Evolutionary conservation across 2,888 invertebrate species (phyloP).

Genomic region (Dichetophora obliterata): DNA sequence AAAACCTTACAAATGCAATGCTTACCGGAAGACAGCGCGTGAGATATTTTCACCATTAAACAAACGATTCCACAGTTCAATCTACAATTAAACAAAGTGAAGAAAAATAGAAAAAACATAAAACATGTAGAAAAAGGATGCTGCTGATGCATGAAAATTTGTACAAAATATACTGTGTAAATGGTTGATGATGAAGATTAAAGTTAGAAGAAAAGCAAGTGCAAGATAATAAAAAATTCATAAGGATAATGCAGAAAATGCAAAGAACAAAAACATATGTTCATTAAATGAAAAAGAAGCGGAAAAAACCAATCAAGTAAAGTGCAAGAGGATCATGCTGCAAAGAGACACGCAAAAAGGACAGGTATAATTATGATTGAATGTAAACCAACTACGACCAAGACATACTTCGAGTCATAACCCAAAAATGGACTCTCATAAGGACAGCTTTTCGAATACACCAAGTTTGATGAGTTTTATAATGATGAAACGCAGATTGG

Average conservation of each 20-base stretch:
- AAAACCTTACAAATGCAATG: conserved; percentile 23
- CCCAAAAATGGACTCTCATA: conserved; percentile 68
- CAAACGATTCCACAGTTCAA: conserved; percentile 74
- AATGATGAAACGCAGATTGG: background rate
- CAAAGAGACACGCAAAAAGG: background rate
- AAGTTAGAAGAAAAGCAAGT: conserved; percentile 31
- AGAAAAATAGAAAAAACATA: conserved; percentile 50
- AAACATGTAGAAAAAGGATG: conserved; percentile 35
- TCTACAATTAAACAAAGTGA: conserved; percentile 74
- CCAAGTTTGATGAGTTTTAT: conserved; percentile 39
- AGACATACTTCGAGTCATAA: conserved; percentile 68
- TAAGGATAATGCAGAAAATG: background rate
- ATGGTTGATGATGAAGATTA: background rate
- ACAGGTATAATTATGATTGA: background rate
- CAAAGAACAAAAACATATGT: background rate
- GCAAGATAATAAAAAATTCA: conserved; percentile 48
- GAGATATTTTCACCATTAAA: conserved; percentile 70
- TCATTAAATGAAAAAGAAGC: background rate
- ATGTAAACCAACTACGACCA: background rate
- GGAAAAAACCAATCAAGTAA: background rate
- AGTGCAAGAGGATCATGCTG: background rate
- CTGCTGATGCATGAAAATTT: background rate
- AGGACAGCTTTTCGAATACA: conserved; percentile 56
- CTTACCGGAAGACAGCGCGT: conserved; percentile 74
- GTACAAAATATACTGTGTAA: background rate